Percentiles rank a stretch among this genome's conserved stretches.
phyloP scores from a whole-genome alignment of 1,140 invertebrate genomes.

The Drosophila truncata region DNA sequence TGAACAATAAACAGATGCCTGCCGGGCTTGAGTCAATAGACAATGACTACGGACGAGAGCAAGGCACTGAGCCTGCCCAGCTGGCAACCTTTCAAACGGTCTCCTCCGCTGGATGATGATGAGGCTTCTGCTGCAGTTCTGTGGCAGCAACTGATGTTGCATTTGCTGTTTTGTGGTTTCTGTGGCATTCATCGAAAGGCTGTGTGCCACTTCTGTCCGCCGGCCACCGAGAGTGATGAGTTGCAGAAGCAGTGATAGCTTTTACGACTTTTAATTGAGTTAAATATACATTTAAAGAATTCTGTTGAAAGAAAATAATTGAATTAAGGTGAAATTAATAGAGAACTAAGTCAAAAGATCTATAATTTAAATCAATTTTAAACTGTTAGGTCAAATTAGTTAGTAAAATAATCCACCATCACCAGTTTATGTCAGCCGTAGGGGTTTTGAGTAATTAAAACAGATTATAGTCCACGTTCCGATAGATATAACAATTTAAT shows the following conservation, averaged over 20 bases:
- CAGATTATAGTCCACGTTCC: neutral
- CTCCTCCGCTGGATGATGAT: slow-evolving; percentile 1
- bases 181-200: slow-evolving; percentile 42
- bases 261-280: slow-evolving; percentile 1
- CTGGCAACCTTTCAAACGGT: slow-evolving; percentile 50
- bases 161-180: slow-evolving; percentile 41
- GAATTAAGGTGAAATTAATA: neutral
- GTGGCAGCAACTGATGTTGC: slow-evolving; percentile 22
- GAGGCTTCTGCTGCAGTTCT: slow-evolving; percentile 23
- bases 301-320: neutral
- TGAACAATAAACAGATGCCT: slow-evolving; percentile 82
- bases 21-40: slow-evolving; percentile 74
- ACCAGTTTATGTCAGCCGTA: no score
- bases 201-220: slow-evolving; percentile 32
- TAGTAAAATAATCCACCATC: neutral
- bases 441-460: neutral
- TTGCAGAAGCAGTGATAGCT: slow-evolving; percentile 1
- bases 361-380: neutral
- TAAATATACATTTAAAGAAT: neutral
- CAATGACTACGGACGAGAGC: slow-evolving; percentile 35
- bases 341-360: neutral
- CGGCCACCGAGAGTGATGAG: slow-evolving; percentile 18
- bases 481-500: neutral
- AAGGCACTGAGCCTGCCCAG: slow-evolving; percentile 43
- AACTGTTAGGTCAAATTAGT: neutral